These are phyloP conservation scores for Eurystomus gularis DNA, from an alignment of 2,113 vertebrate species.

Conservation along the genomic window DNA sequence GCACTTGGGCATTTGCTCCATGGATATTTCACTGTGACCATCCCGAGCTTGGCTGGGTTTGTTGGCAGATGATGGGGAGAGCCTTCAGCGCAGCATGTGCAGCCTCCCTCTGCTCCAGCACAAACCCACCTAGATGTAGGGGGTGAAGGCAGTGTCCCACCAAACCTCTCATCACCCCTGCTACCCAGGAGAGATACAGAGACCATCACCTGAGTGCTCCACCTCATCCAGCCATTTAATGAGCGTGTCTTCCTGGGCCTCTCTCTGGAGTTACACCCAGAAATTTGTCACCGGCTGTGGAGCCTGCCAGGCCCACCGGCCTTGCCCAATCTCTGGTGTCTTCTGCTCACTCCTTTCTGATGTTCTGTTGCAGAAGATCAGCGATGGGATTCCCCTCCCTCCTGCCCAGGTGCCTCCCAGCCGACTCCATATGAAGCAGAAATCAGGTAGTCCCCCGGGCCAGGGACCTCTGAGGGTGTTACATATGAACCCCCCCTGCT, in stretches of 20 bases:
- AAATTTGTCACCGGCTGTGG: neutral
- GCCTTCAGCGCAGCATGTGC: neutral
- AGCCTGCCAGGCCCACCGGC: neutral
- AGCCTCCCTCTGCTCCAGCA: neutral
- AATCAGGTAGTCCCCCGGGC: neutral
- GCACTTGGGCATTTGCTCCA: neutral
- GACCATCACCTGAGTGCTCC: neutral
- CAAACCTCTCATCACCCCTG: neutral
- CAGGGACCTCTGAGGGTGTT: neutral
- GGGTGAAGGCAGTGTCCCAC: neutral
- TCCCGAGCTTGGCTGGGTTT: neutral
- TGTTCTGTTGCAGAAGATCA: slow-evolving; percentile 44
- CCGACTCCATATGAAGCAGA: neutral
- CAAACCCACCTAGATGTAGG: neutral
- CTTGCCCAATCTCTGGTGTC: neutral
- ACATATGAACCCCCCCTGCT: accelerated
- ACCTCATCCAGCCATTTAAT: neutral
- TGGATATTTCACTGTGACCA: neutral
- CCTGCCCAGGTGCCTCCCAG: slow-evolving; percentile 65
- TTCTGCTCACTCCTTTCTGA: neutral
- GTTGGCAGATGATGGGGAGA: neutral
- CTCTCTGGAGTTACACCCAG: neutral
- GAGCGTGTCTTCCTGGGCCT: neutral
- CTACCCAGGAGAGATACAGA: neutral
- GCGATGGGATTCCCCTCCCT: slow-evolving; percentile 60